A percentile compares a stretch with the other conserved stretches of the same genome.
These are phyloP conservation scores for Spea hammondii DNA, from an alignment of 2,797 vertebrate genomes.

Conservation along the genomic window DNA sequence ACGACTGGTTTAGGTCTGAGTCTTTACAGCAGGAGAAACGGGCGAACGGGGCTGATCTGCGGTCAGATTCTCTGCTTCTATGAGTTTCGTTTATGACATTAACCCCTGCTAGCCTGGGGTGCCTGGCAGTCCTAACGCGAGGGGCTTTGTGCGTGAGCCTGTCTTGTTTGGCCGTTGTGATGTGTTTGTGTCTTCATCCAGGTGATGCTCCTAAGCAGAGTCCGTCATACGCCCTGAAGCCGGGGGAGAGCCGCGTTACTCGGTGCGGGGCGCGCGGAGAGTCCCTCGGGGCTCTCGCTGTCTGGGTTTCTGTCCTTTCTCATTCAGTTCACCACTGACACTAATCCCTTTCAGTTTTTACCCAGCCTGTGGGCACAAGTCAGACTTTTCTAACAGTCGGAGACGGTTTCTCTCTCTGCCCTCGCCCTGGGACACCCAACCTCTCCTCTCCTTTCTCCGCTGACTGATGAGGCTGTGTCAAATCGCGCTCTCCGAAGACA, in stretches of 20 bases:
- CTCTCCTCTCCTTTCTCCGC: not conserved
- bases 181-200: not conserved
- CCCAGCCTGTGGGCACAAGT: conserved; percentile 23
- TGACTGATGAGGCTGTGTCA: conserved; percentile 29
- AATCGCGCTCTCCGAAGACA: conserved; percentile 9
- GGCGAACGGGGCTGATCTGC: no score
- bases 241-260: not conserved
- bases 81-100: no score
- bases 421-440: conserved; percentile 11
- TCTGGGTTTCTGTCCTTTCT: conserved; percentile 21
- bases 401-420: conserved; percentile 1
- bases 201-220: not conserved
- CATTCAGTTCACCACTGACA: conserved; percentile 20
- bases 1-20: no score
- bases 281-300: not conserved
- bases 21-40: no score
- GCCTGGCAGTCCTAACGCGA: no score
- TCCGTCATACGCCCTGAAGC: not conserved
- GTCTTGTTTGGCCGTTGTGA: no score
- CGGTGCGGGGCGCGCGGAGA: not conserved
- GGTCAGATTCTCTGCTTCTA: no score
- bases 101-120: no score
- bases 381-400: conserved; percentile 6
- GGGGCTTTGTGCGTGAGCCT: no score
- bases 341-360: conserved; percentile 30